phyloP scores from a whole-genome alignment of 2,888 invertebrate genomes.

The Machimus atricapillus region DNA sequence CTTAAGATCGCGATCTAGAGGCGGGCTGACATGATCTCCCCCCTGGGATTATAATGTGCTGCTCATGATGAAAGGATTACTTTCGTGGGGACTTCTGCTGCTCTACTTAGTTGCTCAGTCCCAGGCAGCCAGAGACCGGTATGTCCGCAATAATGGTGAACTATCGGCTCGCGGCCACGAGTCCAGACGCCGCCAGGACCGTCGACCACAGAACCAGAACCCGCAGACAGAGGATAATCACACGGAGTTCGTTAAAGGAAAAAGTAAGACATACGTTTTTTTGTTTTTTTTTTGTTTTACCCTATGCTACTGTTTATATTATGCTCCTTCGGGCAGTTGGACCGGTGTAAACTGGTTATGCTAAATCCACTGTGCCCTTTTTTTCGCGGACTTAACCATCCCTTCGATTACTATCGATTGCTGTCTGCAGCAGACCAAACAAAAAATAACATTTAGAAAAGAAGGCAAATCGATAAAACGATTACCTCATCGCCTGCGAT shows the following conservation, averaged over 20 bases:
- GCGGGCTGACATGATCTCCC: slow-evolving; percentile 18
- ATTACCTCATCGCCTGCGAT: not conserved
- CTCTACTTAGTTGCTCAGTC: slow-evolving; percentile 54
- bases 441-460: not conserved
- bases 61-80: slow-evolving; percentile 54
- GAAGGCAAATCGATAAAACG: not conserved
- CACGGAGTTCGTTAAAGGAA: slow-evolving; percentile 79
- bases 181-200: slow-evolving; percentile 51
- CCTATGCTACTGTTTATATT: not conserved
- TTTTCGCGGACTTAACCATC: not conserved
- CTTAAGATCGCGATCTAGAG: not conserved
- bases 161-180: slow-evolving; percentile 1
- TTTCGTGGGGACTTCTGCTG: slow-evolving; percentile 54
- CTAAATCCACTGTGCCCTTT: not conserved
- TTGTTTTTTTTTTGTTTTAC: no score
- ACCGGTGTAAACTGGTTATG: not conserved
- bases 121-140: slow-evolving; percentile 52
- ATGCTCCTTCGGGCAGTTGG: not conserved
- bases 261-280: slow-evolving; percentile 69
- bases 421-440: not conserved
- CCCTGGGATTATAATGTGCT: slow-evolving; percentile 44
- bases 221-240: slow-evolving; percentile 58
- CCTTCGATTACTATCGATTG: not conserved
- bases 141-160: slow-evolving; percentile 47
- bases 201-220: slow-evolving; percentile 53